Evolutionary conservation across 2,113 vertebrate genomes (phyloP).

Genomic region (Cairina moschata): DNA sequence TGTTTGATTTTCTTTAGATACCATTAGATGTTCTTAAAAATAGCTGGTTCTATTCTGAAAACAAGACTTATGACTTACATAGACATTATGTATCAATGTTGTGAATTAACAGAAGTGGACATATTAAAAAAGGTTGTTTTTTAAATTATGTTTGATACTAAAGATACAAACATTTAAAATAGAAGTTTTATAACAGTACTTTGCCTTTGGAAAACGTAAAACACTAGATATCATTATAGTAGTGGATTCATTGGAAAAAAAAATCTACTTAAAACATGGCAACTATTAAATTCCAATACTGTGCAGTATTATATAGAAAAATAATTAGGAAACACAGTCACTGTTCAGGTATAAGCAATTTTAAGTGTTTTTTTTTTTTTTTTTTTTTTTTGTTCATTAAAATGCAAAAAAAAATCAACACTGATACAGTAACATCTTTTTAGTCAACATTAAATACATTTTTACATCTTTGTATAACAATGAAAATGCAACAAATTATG

Average conservation of each 20-base stretch:
- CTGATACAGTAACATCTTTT: background rate
- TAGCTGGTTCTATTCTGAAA: background rate
- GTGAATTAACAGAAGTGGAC: background rate
- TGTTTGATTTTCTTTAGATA: background rate
- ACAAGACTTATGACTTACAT: background rate
- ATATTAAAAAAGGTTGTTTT: background rate
- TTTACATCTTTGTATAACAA: background rate
- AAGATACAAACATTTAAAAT: background rate
- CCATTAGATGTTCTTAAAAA: background rate
- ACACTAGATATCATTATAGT: background rate
- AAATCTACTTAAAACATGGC: background rate
- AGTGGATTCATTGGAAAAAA: background rate
- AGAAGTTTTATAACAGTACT: background rate
- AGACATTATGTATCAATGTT: background rate
- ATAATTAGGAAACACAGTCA: background rate
- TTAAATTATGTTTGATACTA: background rate
- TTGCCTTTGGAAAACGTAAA: background rate
- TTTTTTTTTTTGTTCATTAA: background rate
- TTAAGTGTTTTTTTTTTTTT: background rate
- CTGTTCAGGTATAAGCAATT: background rate
- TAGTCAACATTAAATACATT: background rate
- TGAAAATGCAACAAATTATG: background rate
- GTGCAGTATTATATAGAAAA: background rate
- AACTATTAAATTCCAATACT: background rate
- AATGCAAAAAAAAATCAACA: background rate